Evolutionary conservation across 2,888 invertebrate species (phyloP).

Genomic region (Ectemnius continuus): DNA sequence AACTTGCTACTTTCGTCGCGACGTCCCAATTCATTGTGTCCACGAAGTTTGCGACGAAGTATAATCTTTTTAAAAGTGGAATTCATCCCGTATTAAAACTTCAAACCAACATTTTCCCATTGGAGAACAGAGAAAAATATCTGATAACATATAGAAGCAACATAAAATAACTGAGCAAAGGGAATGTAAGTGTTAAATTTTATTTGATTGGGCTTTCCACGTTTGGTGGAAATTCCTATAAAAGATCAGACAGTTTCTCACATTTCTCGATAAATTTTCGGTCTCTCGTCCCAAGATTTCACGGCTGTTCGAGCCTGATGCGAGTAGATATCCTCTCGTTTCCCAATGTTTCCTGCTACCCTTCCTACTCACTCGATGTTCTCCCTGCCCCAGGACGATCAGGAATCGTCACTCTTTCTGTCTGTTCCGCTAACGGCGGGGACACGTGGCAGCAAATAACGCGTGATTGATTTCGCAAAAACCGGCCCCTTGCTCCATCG

Average conservation of each 20-base stretch:
- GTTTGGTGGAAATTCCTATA: too few relatives aligned
- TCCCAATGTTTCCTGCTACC: slow-evolving; percentile 20
- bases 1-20: slow-evolving; percentile 2
- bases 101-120: too few relatives aligned
- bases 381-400: slow-evolving; percentile 30
- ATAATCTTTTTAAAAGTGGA: too few relatives aligned
- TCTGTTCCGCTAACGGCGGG: slow-evolving; percentile 52
- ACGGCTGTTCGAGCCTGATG: slow-evolving; percentile 71
- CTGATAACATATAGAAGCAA: too few relatives aligned
- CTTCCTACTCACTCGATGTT: background rate
- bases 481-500: slow-evolving; percentile 46
- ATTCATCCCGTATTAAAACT: too few relatives aligned
- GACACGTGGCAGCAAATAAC: slow-evolving; percentile 69
- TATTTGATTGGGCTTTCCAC: too few relatives aligned
- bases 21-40: background rate
- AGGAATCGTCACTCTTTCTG: slow-evolving; percentile 55
- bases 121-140: too few relatives aligned
- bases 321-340: slow-evolving; percentile 56
- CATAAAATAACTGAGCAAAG: too few relatives aligned
- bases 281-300: slow-evolving; percentile 53
- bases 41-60: too few relatives aligned
- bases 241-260: background rate
- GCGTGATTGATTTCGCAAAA: slow-evolving; percentile 74
- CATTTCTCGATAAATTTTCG: slow-evolving; percentile 60
- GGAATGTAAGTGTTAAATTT: too few relatives aligned